phyloP scores from a whole-genome alignment of 2,797 vertebrate species.

The Typhlichthys eigenmanni region DNA sequence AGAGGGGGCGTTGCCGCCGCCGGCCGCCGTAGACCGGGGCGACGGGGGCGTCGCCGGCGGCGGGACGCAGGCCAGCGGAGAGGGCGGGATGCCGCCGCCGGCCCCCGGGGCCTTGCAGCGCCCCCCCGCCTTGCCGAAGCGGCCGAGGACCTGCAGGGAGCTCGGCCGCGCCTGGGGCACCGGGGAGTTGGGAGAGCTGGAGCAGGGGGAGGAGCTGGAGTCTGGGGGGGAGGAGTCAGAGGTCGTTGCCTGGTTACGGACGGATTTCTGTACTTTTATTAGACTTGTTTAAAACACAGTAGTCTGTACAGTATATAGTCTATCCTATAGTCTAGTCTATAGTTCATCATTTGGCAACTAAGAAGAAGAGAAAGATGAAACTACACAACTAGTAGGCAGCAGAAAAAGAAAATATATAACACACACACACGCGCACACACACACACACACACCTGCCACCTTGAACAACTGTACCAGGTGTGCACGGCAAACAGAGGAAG shows the following conservation, averaged over 20 bases:
- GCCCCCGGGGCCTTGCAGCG: conserved; percentile 86
- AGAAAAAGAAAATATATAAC: too few relatives aligned
- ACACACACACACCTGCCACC: too few relatives aligned
- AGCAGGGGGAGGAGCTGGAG: conserved; percentile 84
- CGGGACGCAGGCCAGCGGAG: conserved; percentile 88
- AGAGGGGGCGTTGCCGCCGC: conserved; percentile 74
- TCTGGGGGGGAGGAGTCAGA: conserved; percentile 65
- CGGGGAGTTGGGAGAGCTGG: conserved; percentile 89
- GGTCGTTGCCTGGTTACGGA: neutral
- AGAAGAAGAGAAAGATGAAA: too few relatives aligned
- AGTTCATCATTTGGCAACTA: too few relatives aligned
- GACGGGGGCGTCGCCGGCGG: conserved; percentile 82
- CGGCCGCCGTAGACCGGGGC: conserved; percentile 73
- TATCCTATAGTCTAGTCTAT: too few relatives aligned
- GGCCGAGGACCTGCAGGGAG: conserved; percentile 87
- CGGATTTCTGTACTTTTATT: neutral
- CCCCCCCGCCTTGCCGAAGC: conserved; percentile 84
- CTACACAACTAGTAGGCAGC: too few relatives aligned
- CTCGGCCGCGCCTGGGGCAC: conserved; percentile 87
- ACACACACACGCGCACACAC: too few relatives aligned
- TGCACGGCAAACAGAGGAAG: too few relatives aligned
- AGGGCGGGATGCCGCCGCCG: conserved; percentile 88
- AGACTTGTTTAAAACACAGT: too few relatives aligned
- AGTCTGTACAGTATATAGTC: too few relatives aligned
- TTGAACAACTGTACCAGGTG: too few relatives aligned